Evolutionary conservation across 2,113 vertebrate genomes (phyloP).

Genomic region (Alligator sinensis): DNA sequence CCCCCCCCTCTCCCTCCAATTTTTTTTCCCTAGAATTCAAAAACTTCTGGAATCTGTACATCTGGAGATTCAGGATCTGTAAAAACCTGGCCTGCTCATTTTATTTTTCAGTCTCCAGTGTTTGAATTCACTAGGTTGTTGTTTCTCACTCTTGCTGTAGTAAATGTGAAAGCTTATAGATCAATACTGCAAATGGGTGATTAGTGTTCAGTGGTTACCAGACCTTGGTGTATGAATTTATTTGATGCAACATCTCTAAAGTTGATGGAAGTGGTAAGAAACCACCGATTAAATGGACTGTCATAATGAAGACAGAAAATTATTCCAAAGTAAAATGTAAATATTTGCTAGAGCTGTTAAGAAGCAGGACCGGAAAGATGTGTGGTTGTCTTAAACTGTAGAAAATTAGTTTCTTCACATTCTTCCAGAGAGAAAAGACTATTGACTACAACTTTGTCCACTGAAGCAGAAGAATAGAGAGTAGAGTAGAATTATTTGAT

Average conservation of each 20-base stretch:
- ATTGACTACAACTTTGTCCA: constrained; percentile 17
- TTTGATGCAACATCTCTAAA: constrained; percentile 7
- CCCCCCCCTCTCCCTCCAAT: neutral
- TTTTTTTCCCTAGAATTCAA: neutral
- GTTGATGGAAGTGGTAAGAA: neutral
- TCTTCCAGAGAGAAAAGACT: neutral
- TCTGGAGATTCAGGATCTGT: neutral
- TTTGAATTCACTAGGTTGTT: neutral
- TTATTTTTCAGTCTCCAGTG: neutral
- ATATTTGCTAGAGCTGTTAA: constrained; percentile 19
- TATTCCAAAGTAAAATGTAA: constrained; percentile 23
- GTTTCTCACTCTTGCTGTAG: neutral
- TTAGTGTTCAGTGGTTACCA: neutral
- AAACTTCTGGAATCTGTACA: neutral
- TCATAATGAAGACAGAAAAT: constrained; percentile 36
- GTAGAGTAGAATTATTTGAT: neutral
- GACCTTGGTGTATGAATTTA: neutral
- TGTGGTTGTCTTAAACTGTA: neutral
- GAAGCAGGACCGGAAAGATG: neutral
- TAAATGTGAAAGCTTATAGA: neutral
- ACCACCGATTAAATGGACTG: neutral
- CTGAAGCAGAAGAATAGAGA: constrained; percentile 20
- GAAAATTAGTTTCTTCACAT: constrained; percentile 8
- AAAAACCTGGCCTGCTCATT: neutral
- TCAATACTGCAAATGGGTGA: neutral